Base-by-base conservation (phyloP, 2,888 invertebrate genomes). In the Tachina lurida region DNA sequence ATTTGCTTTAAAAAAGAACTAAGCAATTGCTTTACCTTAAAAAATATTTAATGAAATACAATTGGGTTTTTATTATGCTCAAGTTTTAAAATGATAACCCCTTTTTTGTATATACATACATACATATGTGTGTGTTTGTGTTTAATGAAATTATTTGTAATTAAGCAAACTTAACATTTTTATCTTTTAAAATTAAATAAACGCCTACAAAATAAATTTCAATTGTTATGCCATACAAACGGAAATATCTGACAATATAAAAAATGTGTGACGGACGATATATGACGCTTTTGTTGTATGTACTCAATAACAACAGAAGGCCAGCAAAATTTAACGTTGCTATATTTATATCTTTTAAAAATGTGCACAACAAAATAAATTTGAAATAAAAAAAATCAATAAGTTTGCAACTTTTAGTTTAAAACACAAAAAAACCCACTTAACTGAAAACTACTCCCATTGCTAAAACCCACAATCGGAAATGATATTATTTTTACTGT, bases 201-300 rank as follows among this genome's bases (percentile, higher is more conserved):
- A 84, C 84, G 84, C 84, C 84, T 62, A 84, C 84, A 79, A 84
- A 84, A 84, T 84, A 84, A 75, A 71, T 10, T 63, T 76, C 4
- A 60, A 79, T 75, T 84, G 54, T 62, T 54, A 67, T 77, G 31
- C 31, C 31, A 73, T 41, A 13, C 12, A 58, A 79, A 70, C 78
- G 84, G 74, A 84, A 75, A 84, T 75, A 71, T 75, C 65, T 56
- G 75, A 41, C 45, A 68, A 39, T 45, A 19, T 13, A 45, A 45
- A 8, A 47, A 43, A 45, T 60, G 19, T 19, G n/a, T 65, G 56
- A 56, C 19, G 39, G 54, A 52, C 58, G 49, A 47, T 49, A 63
- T 47, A 65, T 65, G 65, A 54, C 22, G 65, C 41, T 52, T 65
- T 31, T 31, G 7, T 31, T 4, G 31, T 31, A 31, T 49, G 10